phyloP scores from a whole-genome alignment of 2,888 invertebrate species.

The Chrysodeixis includens region DNA sequence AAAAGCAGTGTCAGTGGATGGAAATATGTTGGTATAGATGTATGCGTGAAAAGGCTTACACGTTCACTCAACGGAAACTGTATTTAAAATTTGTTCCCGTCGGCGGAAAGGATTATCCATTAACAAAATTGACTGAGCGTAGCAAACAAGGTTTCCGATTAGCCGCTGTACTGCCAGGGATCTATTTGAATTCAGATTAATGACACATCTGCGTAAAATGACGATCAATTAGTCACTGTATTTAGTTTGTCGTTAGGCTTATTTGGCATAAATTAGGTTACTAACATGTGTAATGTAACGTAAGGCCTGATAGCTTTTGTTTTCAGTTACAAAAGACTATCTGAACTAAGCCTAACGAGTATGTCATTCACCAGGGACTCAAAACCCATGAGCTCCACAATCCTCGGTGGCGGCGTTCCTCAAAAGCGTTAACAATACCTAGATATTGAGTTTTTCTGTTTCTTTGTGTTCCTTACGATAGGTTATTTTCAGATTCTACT shows the following conservation, averaged over 20 bases:
- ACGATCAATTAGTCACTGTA: slow-evolving; percentile 5
- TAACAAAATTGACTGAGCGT: slow-evolving; percentile 56
- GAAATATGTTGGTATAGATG: slow-evolving; percentile 24
- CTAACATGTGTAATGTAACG: background rate
- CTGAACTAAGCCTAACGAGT: background rate
- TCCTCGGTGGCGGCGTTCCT: background rate
- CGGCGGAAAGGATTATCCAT: slow-evolving; percentile 47
- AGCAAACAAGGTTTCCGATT: slow-evolving; percentile 55
- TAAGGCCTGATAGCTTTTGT: background rate
- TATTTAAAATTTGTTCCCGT: slow-evolving; percentile 31
- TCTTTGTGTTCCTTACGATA: slow-evolving; percentile 29
- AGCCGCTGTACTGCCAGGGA: slow-evolving; percentile 51
- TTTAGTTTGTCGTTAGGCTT: background rate
- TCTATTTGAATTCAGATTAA: slow-evolving; percentile 52
- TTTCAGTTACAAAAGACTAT: background rate
- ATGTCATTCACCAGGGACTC: background rate
- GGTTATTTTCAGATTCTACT: slow-evolving; percentile 62
- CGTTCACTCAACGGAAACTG: slow-evolving; percentile 25
- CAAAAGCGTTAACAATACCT: slow-evolving; percentile 15
- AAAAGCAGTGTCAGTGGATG: slow-evolving; percentile 17
- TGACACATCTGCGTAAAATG: slow-evolving; percentile 18
- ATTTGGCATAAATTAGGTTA: background rate
- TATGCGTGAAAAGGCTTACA: slow-evolving; percentile 12
- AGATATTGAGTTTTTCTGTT: slow-evolving; percentile 30
- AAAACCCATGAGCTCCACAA: slow-evolving; percentile 1